phyloP scores from a whole-genome alignment of 2,888 invertebrate species.

The Drosophila pegasa region DNA sequence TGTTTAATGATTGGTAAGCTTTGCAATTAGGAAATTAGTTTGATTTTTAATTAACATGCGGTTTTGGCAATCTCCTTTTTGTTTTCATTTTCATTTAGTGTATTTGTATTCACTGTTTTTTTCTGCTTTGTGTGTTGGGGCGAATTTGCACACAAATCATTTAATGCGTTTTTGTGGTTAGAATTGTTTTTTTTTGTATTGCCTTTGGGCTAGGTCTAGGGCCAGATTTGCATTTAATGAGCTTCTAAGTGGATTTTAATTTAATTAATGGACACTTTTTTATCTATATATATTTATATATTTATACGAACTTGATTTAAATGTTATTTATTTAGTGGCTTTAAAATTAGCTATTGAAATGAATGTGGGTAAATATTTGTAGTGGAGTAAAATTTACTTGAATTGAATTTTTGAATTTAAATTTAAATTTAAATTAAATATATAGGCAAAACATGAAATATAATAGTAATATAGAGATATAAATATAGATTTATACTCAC shows the following conservation, averaged over 20 bases:
- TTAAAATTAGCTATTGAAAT: constrained; percentile 14
- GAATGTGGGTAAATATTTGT: background rate
- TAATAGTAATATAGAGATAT: background rate
- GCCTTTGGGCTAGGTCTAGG: constrained; percentile 28
- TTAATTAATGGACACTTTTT: constrained; percentile 66
- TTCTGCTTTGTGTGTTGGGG: constrained; percentile 16
- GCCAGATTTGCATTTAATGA: constrained; percentile 76
- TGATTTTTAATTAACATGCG: constrained; percentile 82
- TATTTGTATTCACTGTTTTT: constrained; percentile 12
- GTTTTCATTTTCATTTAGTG: constrained; percentile 37
- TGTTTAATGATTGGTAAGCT: constrained; percentile 77
- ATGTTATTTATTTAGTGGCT: constrained; percentile 14
- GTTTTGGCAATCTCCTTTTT: constrained; percentile 56
- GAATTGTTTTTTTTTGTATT: constrained; percentile 63
- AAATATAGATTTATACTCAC: background rate
- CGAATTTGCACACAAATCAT: constrained; percentile 67
- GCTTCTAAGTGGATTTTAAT: constrained; percentile 79
- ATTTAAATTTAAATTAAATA: background rate
- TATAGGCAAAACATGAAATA: too few relatives aligned
- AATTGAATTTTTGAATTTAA: background rate
- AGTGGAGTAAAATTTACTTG: background rate
- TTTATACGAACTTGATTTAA: constrained; percentile 36
- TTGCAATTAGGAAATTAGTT: constrained; percentile 81
- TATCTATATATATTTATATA: background rate
- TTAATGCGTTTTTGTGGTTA: constrained; percentile 79